Percentiles rank a stretch among this genome's conserved stretches.
Conservation (phyloP, 1,140 invertebrate species). For the Euura saliciscinereae region DNA sequence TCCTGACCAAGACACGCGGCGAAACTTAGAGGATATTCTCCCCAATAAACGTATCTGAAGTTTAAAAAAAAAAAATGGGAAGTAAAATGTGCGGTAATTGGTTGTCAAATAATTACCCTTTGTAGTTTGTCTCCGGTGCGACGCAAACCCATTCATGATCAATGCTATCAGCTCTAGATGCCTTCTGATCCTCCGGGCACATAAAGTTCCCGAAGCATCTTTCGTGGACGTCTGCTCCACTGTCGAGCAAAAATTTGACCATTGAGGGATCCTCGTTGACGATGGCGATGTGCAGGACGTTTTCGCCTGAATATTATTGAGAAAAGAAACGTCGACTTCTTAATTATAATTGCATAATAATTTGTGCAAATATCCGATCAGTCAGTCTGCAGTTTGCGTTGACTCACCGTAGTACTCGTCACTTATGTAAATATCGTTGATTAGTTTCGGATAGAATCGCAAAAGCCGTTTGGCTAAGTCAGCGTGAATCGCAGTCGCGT, state of each 20-base stretch:
- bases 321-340: conserved; percentile 4
- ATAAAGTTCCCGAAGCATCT: conserved; percentile 95
- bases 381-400: neutral
- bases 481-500: conserved; percentile 88
- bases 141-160: conserved; percentile 94
- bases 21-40: conserved; percentile 95
- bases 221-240: conserved; percentile 89
- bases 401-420: conserved; percentile 95
- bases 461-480: conserved; percentile 92
- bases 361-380: conserved; percentile 10
- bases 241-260: conserved; percentile 94
- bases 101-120: conserved; percentile 69
- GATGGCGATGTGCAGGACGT: conserved; percentile 94
- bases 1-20: conserved; percentile 96
- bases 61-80: conserved; percentile 16
- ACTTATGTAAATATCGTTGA: conserved; percentile 94
- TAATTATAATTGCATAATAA: conserved; percentile 5
- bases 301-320: conserved; percentile 71
- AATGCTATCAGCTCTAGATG: conserved; percentile 81
- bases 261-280: conserved; percentile 98
- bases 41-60: conserved; percentile 94
- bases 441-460: conserved; percentile 91
- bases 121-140: conserved; percentile 87
- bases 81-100: neutral
- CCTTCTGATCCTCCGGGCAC: conserved; percentile 96